Evolutionary conservation across 2,113 vertebrate species (phyloP), one percentile per base, ranked within the genome.

Genomic region (Vimba vimba): DNA sequence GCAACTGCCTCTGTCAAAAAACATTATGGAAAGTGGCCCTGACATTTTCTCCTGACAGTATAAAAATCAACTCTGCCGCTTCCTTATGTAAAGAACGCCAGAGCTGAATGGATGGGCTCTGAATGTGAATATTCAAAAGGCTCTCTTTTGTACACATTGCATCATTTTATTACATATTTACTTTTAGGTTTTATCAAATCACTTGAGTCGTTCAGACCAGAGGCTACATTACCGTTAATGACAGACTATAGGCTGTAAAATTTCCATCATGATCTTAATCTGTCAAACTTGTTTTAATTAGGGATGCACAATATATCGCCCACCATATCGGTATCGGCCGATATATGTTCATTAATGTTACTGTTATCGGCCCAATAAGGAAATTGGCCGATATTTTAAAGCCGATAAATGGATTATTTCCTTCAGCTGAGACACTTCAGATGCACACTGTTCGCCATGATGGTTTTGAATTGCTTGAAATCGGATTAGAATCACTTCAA

Each of bases 101-200:
- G 45, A 77, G 33, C 66, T 62, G 39, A 87, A 89, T 17, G 59
- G 84, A 59, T 85, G 33, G 30, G 23, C 21, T 82, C 78, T 25
- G 79, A 66, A 62, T 84, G 86, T 87, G 88, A 89, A 87, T 85
- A 84, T 89, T 87, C 84, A 69, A 85, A 86, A 85, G 85, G 79
- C 85, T 73, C 55, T 50, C 80, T 80, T 74, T 55, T 36, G 3
- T 39, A 19, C 71, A 47, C 36, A 47, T 79, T 80, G 36, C 23
- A 62, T 62, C 15, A 45, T 27, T 59, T 59, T 73, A 73, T 43
- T 5, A 4, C 21, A 43, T 45, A 62, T 62, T 74, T 45, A 13
- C 12, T 73, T 73, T n/a, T 12, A 73, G 1, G 36, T 23, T 73
- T 73, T n/a, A 73, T 45, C 66, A 10, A 69, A 69, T 57, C 52